A percentile compares a stretch with the other conserved stretches of the same genome.
Evolutionary conservation across 2,113 vertebrate genomes (phyloP).

Genomic region (Mesocricetus auratus): DNA sequence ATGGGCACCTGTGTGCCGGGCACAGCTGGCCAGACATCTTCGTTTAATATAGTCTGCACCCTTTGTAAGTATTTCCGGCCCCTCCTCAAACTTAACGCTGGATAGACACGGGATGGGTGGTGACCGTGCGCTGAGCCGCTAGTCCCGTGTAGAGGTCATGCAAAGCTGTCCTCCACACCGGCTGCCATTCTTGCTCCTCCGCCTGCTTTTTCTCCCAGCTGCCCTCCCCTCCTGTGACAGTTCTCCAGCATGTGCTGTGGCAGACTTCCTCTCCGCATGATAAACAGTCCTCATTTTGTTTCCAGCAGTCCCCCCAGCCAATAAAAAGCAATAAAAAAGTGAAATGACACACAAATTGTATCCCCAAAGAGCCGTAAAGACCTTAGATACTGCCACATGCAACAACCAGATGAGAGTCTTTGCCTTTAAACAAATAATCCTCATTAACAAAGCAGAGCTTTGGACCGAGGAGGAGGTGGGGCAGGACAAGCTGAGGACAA

Average conservation of each 20-base stretch:
- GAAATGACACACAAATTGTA: slow-evolving; percentile 66
- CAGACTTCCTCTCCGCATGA: slow-evolving; percentile 44
- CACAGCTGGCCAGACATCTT: fast-evolving
- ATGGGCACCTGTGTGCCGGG: fast-evolving
- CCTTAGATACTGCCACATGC: slow-evolving; percentile 24
- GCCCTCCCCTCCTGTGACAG: background rate
- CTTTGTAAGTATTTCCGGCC: background rate
- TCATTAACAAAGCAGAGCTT: slow-evolving; percentile 62
- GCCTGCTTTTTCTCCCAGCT: fast-evolving
- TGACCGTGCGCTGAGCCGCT: fast-evolving
- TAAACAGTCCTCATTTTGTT: slow-evolving; percentile 75
- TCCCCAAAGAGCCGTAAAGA: slow-evolving; percentile 82
- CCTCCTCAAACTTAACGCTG: fast-evolving
- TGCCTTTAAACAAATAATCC: slow-evolving; percentile 76
- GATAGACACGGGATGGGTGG: fast-evolving
- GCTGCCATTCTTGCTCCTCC: fast-evolving
- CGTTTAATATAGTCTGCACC: fast-evolving
- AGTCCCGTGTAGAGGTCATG: fast-evolving
- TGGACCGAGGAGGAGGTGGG: background rate
- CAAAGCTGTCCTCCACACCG: fast-evolving
- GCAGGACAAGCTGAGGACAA: background rate
- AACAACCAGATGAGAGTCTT: slow-evolving; percentile 56
- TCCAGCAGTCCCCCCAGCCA: slow-evolving; percentile 57
- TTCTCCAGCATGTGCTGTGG: background rate
- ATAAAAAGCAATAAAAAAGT: slow-evolving; percentile 80